Base-by-base conservation (phyloP, 35 echinoderm and acorn worm genomes). In the Apostichopus parvimensis region DNA sequence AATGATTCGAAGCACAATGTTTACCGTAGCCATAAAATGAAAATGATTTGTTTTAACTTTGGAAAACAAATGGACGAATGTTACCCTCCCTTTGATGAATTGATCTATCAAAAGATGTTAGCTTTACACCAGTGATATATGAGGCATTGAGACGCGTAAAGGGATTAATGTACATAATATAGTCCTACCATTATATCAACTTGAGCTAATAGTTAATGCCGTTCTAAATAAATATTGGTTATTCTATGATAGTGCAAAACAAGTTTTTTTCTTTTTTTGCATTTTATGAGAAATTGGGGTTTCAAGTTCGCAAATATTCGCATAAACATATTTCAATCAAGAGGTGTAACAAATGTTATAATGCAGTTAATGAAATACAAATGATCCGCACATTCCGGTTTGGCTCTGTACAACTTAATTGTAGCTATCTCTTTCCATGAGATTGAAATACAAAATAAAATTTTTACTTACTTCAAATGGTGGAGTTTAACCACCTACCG, bases 1-100 rank as follows among this genome's bases (percentile, higher is more conserved):
- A 75, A 75, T 75, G 71, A 75, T 75, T 75, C 71, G 17, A 20
- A 18, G 71, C 71, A 22, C 15, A 20, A 18, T 75, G 71, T 75
- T 75, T 75, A 75, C 71, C 71, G 71, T 20, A 75, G 71, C 20
- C 71, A 22, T 75, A 75, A 75, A 75, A 75, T 75, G 71, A 75
- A 34, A 75, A 75, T 75, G 71, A 75, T 75, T 75, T 75, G 71
- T 75, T 75, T 75, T 75, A 75, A 75, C 71, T 75, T 75, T 75
- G 17, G 71, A 75, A 22, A 75, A 75, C 17, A 75, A 21, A 75
- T 75, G 71, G 71, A 75, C 14, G 13, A 75, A 75, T 18, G 13
- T 75, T 75, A 22, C 20, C 20, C 71, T 7, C 14, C 71, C 1
- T 45, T 75, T 75, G 71, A 75, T 75, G 71, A 75, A 75, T 75